Evolutionary conservation across 2,113 vertebrate species (phyloP), one percentile per base, ranked within the genome.

Genomic region (Phycodurus eques): DNA sequence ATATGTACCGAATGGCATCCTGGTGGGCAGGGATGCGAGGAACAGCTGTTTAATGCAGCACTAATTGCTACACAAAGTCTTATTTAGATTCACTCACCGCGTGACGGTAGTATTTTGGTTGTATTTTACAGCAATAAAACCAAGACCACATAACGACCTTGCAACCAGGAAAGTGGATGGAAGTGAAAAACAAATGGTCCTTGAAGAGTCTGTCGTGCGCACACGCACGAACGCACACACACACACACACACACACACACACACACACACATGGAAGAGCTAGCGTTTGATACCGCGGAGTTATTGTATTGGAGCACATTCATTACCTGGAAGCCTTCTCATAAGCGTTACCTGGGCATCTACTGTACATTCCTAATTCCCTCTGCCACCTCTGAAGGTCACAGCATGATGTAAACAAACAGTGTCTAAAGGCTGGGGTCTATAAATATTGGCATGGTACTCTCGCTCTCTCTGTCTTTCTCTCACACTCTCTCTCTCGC

Each of bases 121-220:
- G 44, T 65, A 70, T 65, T 80, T 80, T 77, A 56, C 22, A n/a
- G 72, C 67, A 56, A 54, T 75, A 77, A 75, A 70, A 79, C 47
- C 31, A 60, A 74, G 39, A 72, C 67, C 31, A 2, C 39, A 71
- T 71, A 63, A 79, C 67, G 67, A 70, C 61, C 33, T 56, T 22
- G 17, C 57, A 70, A 68, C 31, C 39, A 63, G 39, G 66, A 39
- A 74, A 54, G 62, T 8, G 47, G 19, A 53, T 33, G 39, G 67
- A 78, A 76, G 75, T 78, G n/a, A 68, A 61, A 72, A 84, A 56
- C 67, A 79, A 72, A 46, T 63, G 62, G 42, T 74, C 68, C 68
- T 80, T 60, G 19, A 87, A 83, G 44, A 80, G 8, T 15, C 46
- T 27, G 33, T 14, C 14, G 8, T 11, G 31, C 8, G 6, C 31